Percentiles rank a stretch among this genome's conserved stretches.
phyloP scores from a whole-genome alignment of 2,888 invertebrate species.

The Tromatobia lineatoria region DNA sequence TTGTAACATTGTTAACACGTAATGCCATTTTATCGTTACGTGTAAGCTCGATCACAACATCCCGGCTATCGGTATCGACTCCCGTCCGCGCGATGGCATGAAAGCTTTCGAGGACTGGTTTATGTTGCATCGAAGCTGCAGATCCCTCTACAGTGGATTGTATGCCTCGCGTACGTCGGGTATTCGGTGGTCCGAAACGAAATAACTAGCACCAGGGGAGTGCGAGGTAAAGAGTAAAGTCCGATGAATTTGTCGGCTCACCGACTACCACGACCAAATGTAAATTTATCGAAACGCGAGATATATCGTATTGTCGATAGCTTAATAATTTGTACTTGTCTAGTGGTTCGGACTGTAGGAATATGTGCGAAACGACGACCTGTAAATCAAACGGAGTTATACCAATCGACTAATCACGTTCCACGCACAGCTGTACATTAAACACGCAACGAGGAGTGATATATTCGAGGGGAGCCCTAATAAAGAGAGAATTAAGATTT shows the following conservation, averaged over 20 bases:
- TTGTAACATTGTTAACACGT: conserved; percentile 8
- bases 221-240: conserved; percentile 25
- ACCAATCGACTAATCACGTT: conserved; percentile 12
- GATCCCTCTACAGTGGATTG: conserved; percentile 8
- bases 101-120: conserved; percentile 47
- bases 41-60: conserved; percentile 8
- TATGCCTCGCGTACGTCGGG: neutral
- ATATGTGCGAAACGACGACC: conserved; percentile 7
- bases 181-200: conserved; percentile 29
- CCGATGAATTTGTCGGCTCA: conserved; percentile 49
- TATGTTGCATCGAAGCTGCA: conserved; percentile 32
- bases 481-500: no score
- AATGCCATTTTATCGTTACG: conserved; percentile 16
- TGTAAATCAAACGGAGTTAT: conserved; percentile 20
- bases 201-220: conserved; percentile 3
- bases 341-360: neutral
- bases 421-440: no score
- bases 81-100: conserved; percentile 29
- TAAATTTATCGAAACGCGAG: conserved; percentile 49
- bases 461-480: no score
- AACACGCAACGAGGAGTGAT: no score
- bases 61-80: conserved; percentile 32
- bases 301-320: conserved; percentile 28
- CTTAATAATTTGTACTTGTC: conserved; percentile 48
- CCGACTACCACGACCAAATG: conserved; percentile 1